Evolutionary conservation across 2,113 vertebrate genomes (phyloP), one percentile per base, ranked within the genome.

Genomic region (Corythoichthys haematopterus): DNA sequence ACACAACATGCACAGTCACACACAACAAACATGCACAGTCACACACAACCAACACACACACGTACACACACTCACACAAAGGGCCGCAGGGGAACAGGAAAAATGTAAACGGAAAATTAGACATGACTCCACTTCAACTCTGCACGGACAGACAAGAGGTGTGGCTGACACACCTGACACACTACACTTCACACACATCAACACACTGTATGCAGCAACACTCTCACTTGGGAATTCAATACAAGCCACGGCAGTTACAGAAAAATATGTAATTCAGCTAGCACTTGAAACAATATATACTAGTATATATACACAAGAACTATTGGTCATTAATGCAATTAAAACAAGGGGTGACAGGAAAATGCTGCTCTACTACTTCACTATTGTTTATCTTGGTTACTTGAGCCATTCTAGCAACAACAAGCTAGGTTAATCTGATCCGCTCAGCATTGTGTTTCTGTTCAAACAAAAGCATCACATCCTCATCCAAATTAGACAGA

Each of bases 141-240:
- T 57, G 46, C 50, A 33, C 5, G 47, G 43, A 76, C 3, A 56
- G 38, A 66, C 79, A 59, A 64, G 68, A 40, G 80, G 77, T 0
- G 65, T 58, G 61, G 40, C 51, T 16, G 68, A 70, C 73, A 82
- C 78, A 81, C 66, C 85, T 78, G 61, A 78, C 69, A 67, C 37
- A 66, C 63, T 12, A 56, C 66, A 62, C 51, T 64, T 63, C 48
- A 58, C 50, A 48, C 10, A 56, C 67, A 45, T 68, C 58, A 69
- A 55, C 48, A 69, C 38, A 62, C 15, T n/a, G 13, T 38, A 33
- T 16, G 62, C 57, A 33, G n/a, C 5, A 11, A 12, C 33, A 38
- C 36, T 50, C 3, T 62, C 65, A 20, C 10, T 28, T 16, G 28
- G 63, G 50, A 69, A 66, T 62, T 61, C 60, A 57, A 57, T 51